A percentile compares a stretch with the other conserved stretches of the same genome.
Conservation (phyloP, 2,888 invertebrate species). For the Trichopria drosophilae region DNA sequence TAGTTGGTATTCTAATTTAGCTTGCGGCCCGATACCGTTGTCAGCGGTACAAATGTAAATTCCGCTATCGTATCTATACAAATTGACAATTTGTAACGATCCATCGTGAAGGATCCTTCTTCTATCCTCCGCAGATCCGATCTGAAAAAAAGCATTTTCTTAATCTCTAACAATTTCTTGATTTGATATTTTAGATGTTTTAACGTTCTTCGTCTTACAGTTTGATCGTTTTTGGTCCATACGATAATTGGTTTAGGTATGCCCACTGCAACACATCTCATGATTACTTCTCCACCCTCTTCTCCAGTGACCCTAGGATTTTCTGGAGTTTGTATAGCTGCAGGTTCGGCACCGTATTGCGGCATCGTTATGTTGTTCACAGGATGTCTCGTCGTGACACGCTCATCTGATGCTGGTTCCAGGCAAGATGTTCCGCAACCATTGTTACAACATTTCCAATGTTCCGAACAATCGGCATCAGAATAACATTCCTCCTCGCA, state of each 20-base stretch:
- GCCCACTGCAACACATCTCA: constrained; percentile 76
- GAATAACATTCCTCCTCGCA: constrained; percentile 75
- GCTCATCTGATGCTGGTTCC: constrained; percentile 60
- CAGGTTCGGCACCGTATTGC: constrained; percentile 41
- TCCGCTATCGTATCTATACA: constrained; percentile 80
- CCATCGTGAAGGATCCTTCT: constrained; percentile 74
- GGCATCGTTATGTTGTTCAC: constrained; percentile 38
- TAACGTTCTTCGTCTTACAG: too few relatives aligned
- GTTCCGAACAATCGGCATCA: constrained; percentile 80
- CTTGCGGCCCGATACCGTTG: constrained; percentile 73
- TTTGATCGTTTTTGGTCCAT: constrained; percentile 74
- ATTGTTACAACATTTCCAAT: constrained; percentile 79
- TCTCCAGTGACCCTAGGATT: constrained; percentile 68
- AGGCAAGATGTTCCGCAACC: constrained; percentile 78
- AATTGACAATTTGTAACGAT: constrained; percentile 79
- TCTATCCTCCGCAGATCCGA: constrained; percentile 72
- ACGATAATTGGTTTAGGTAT: constrained; percentile 76
- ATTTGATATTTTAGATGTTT: background rate
- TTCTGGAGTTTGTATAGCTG: constrained; percentile 53
- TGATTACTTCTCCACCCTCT: constrained; percentile 74
- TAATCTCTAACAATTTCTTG: background rate
- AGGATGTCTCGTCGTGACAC: constrained; percentile 51
- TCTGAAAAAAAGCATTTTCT: constrained; percentile 60
- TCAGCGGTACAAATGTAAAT: constrained; percentile 84
- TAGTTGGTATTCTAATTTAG: constrained; percentile 70